These are phyloP conservation scores for Dicycla oo DNA, from an alignment of 2,888 invertebrate genomes.

Conservation along the genomic window DNA sequence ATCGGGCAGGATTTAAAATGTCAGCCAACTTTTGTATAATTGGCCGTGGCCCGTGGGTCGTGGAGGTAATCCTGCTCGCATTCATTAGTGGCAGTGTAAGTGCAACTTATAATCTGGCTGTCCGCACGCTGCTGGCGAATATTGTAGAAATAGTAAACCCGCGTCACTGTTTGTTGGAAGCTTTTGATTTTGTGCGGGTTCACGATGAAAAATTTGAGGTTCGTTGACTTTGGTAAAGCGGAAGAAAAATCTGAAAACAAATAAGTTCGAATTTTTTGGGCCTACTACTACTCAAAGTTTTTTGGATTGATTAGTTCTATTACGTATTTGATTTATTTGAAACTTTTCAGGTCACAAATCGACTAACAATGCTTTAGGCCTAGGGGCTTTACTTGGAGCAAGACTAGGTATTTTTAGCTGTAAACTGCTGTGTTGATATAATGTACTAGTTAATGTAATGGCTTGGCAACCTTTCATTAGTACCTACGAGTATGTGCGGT, in stretches of 20 bases:
- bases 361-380: neutral
- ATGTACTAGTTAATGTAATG: conserved; percentile 27
- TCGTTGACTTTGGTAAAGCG: neutral
- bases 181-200: conserved; percentile 22
- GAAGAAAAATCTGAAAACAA: neutral
- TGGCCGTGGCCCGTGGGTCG: conserved; percentile 71
- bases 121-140: conserved; percentile 52
- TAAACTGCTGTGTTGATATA: conserved; percentile 21
- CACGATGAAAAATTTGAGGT: conserved; percentile 11
- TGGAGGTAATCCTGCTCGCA: conserved; percentile 77
- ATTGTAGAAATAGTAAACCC: conserved; percentile 37
- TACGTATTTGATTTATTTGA: neutral
- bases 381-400: neutral
- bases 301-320: neutral
- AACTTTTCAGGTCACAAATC: neutral
- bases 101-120: conserved; percentile 81
- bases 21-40: conserved; percentile 81
- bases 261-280: neutral
- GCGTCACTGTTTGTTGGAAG: conserved; percentile 24
- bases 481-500: conserved; percentile 34
- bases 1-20: conserved; percentile 77
- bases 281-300: too few relatives aligned
- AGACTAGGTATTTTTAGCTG: neutral
- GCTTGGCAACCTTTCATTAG: conserved; percentile 47
- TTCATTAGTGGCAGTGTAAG: conserved; percentile 79